A percentile compares a stretch with the other conserved stretches of the same genome.
Conservation (phyloP, 2,113 vertebrate species). For the Siniperca chuatsi region DNA sequence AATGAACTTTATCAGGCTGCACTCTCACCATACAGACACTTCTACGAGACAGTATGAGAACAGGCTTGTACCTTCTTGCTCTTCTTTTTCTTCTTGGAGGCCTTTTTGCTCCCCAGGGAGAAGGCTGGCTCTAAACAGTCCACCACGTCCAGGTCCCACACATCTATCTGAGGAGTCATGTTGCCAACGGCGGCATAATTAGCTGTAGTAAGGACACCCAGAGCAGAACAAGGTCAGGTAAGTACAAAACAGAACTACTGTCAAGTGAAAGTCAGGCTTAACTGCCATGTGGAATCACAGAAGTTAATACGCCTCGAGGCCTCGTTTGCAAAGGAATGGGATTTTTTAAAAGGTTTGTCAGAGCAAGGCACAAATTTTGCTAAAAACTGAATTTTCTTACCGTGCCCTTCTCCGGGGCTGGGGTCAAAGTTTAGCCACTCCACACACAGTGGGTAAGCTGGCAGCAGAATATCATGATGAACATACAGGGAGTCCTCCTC, state of each 20-base stretch:
- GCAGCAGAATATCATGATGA: constrained; percentile 94
- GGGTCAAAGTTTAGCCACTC: constrained; percentile 98
- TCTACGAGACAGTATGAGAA: neutral
- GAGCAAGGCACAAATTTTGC: neutral
- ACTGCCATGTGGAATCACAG: neutral
- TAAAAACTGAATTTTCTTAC: constrained; percentile 75
- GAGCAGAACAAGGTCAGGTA: neutral
- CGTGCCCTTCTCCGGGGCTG: constrained; percentile 87
- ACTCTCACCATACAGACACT: neutral
- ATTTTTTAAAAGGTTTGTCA: neutral
- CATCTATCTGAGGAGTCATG: constrained; percentile 95
- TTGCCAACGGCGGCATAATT: constrained; percentile 95
- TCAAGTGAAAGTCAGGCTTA: neutral
- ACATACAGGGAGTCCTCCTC: constrained; percentile 96
- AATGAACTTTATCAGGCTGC: neutral
- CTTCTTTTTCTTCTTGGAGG: constrained; percentile 93
- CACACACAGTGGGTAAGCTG: constrained; percentile 94
- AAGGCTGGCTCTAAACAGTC: constrained; percentile 96
- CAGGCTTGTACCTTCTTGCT: constrained; percentile 86
- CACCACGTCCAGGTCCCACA: constrained; percentile 98
- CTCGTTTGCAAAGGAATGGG: neutral
- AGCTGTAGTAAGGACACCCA: constrained; percentile 75
- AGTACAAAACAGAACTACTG: neutral
- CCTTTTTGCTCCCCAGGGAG: constrained; percentile 91
- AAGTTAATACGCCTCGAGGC: neutral